Conservation (phyloP, 2,888 invertebrate species). For the Aphodius sticticus region DNA sequence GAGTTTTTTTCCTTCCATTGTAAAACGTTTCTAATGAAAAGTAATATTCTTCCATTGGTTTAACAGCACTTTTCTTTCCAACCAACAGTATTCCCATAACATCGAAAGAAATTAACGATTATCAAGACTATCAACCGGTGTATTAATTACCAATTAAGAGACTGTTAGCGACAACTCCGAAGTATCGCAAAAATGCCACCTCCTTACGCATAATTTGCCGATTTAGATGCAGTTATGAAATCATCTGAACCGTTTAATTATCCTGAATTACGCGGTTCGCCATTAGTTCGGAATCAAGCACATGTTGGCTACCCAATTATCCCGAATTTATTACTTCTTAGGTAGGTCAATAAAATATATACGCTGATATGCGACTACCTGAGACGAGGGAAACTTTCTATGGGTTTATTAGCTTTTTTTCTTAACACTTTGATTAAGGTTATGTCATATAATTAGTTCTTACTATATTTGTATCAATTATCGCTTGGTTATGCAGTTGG, state of each 20-base stretch:
- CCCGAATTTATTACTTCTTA: neutral
- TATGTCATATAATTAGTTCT: neutral
- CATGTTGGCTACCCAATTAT: neutral
- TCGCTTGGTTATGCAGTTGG: neutral
- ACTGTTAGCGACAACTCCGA: neutral
- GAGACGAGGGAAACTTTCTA: neutral
- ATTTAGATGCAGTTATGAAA: neutral
- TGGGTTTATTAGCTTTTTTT: neutral
- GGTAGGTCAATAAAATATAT: neutral
- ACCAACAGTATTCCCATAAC: neutral
- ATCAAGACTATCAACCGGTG: neutral
- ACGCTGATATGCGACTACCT: neutral
- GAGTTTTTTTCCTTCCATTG: no score
- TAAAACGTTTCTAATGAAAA: no score
- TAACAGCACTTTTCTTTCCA: no score
- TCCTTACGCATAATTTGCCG: neutral
- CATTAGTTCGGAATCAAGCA: neutral
- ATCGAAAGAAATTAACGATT: neutral
- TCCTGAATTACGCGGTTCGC: neutral
- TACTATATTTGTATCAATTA: neutral
- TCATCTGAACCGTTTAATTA: neutral
- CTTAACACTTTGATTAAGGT: neutral
- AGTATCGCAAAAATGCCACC: neutral
- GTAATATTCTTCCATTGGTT: no score
- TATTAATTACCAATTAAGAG: neutral